phyloP scores from a whole-genome alignment of 2,888 invertebrate genomes.

The Oscheius sp. region DNA sequence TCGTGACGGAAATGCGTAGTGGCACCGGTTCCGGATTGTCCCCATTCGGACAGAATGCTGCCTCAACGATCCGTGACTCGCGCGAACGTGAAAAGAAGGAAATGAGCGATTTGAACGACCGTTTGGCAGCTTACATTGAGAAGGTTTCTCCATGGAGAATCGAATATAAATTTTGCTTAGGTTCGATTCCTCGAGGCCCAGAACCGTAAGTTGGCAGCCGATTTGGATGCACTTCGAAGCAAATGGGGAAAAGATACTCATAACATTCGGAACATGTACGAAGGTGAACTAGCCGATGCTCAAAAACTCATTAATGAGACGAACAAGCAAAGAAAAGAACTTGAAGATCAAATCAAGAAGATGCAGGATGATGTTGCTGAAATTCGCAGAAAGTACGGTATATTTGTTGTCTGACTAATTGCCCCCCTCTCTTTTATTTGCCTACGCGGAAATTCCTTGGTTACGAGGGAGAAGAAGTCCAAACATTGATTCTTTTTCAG shows the following conservation, averaged over 20 bases:
- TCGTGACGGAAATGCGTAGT: constrained; percentile 62
- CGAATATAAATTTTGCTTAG: constrained; percentile 22
- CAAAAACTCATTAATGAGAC: constrained; percentile 61
- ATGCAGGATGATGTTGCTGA: constrained; percentile 65
- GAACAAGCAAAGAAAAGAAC: constrained; percentile 62
- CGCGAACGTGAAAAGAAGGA: constrained; percentile 73
- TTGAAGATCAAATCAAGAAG: constrained; percentile 60
- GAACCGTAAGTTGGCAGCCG: constrained; percentile 62
- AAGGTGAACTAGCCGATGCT: constrained; percentile 57
- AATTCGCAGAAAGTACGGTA: constrained; percentile 46
- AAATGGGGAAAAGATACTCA: constrained; percentile 66
- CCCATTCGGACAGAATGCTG: constrained; percentile 68
- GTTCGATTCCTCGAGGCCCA: constrained; percentile 70
- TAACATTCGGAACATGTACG: constrained; percentile 57
- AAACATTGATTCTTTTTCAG: constrained; percentile 32
- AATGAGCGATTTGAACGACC: constrained; percentile 74
- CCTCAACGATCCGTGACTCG: constrained; percentile 70
- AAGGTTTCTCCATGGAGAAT: constrained; percentile 61
- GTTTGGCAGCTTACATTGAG: constrained; percentile 74
- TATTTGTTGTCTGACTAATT: constrained; percentile 16
- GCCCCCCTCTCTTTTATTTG: constrained; percentile 3
- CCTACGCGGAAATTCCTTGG: constrained; percentile 7
- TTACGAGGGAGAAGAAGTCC: not conserved
- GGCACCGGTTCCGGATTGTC: constrained; percentile 48
- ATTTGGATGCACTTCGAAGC: constrained; percentile 59